Percentiles rank a stretch among this genome's conserved stretches.
phyloP scores from a whole-genome alignment of 2,113 vertebrate genomes.

The Abramis brama region DNA sequence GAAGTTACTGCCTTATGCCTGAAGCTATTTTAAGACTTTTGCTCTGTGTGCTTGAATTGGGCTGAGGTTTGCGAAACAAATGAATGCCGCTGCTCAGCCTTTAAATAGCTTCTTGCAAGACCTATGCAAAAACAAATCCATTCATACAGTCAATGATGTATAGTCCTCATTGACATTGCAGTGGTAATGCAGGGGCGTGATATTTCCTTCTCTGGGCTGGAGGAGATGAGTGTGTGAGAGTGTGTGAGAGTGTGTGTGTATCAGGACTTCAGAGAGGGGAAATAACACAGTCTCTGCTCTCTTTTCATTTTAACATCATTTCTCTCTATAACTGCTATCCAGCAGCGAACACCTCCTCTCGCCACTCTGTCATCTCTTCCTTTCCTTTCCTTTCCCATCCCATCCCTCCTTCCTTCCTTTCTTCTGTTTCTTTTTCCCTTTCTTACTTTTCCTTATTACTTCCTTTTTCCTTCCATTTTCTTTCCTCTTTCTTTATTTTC shows the following conservation, averaged over 20 bases:
- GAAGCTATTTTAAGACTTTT: constrained; percentile 67
- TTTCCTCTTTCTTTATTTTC: background rate
- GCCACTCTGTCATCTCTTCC: background rate
- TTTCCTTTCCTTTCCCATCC: background rate
- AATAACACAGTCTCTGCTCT: constrained; percentile 10
- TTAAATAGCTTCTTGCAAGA: constrained; percentile 63
- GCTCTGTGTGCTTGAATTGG: constrained; percentile 60
- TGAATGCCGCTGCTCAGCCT: constrained; percentile 55
- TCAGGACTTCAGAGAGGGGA: constrained; percentile 6
- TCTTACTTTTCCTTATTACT: too few species aligned
- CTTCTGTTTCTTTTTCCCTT: background rate
- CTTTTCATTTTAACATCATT: background rate
- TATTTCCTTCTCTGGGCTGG: constrained; percentile 54
- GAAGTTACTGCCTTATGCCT: constrained; percentile 28
- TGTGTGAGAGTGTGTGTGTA: constrained; percentile 36
- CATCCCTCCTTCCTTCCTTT: background rate
- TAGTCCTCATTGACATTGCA: constrained; percentile 74
- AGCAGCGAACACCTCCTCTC: background rate
- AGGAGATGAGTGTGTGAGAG: constrained; percentile 30
- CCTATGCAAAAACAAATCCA: constrained; percentile 57
- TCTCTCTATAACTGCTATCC: background rate
- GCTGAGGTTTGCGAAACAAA: constrained; percentile 62
- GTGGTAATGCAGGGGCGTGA: constrained; percentile 68
- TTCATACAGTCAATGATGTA: constrained; percentile 64
- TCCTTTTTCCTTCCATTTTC: background rate